A percentile compares a stretch with the other conserved stretches of the same genome.
phyloP scores from a whole-genome alignment of 1,140 invertebrate species.

The Stegodyphus mimosarum region DNA sequence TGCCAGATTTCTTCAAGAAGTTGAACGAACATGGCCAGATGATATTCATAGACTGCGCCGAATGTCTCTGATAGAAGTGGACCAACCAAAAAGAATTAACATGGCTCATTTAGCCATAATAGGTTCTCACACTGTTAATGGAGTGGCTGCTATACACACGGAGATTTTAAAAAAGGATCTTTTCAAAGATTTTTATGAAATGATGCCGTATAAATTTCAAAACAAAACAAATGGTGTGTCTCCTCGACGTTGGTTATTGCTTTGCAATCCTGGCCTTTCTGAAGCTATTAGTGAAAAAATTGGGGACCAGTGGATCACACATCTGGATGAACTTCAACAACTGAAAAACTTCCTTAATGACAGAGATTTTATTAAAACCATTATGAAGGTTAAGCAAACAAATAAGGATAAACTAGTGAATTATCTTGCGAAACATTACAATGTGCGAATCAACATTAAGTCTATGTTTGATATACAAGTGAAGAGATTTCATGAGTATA shows the following conservation, averaged over 20 bases:
- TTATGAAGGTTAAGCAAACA: constrained; percentile 93
- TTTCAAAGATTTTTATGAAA: constrained; percentile 95
- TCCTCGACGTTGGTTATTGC: constrained; percentile 73
- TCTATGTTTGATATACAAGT: constrained; percentile 99
- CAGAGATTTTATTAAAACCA: constrained; percentile 83
- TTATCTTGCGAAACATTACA: constrained; percentile 88
- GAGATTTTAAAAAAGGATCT: constrained; percentile 91
- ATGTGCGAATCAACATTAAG: constrained; percentile 87
- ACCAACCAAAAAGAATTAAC: constrained; percentile 95
- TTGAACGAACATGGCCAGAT: constrained; percentile 82
- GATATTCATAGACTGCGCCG: constrained; percentile 87
- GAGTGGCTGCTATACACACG: constrained; percentile 96
- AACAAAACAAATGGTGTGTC: constrained; percentile 91
- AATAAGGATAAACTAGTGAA: constrained; percentile 94
- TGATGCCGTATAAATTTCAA: constrained; percentile 96
- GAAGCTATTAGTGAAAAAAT: constrained; percentile 82
- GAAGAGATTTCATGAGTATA: constrained; percentile 99
- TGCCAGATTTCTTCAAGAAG: constrained; percentile 79
- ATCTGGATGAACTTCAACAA: constrained; percentile 87
- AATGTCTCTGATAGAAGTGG: constrained; percentile 96
- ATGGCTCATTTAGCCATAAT: constrained; percentile 98
- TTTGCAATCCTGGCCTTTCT: constrained; percentile 73
- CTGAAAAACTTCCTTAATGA: constrained; percentile 89
- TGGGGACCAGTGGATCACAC: constrained; percentile 94
- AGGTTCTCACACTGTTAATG: constrained; percentile 97